phyloP scores from a whole-genome alignment of 2,113 vertebrate genomes.

The Austrofundulus limnaeus region DNA sequence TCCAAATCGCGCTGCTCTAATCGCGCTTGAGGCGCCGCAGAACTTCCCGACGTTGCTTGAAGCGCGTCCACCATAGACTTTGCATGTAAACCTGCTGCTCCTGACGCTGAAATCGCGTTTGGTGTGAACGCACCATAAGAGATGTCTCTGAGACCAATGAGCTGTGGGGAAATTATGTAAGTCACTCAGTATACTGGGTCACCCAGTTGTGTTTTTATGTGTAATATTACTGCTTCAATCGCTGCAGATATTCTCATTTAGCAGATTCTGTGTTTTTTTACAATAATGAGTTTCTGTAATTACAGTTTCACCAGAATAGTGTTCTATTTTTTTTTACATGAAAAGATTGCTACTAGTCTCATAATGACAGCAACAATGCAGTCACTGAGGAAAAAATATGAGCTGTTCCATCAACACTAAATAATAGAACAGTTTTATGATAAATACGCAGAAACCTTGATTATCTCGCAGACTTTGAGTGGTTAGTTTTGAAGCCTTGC shows the following conservation, averaged over 20 bases:
- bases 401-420: no score
- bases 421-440: no score
- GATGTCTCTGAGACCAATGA: slow-evolving; percentile 56
- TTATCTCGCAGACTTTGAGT: no score
- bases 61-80: no score
- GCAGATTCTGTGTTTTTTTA: neutral
- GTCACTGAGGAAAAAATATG: neutral
- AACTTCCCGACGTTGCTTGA: no score
- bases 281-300: no score
- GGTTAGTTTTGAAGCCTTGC: neutral
- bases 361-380: neutral
- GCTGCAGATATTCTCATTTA: slow-evolving; percentile 18
- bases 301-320: neutral
- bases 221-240: slow-evolving; percentile 26
- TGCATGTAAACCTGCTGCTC: no score
- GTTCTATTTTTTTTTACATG: neutral
- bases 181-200: slow-evolving; percentile 67
- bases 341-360: neutral
- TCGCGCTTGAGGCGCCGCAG: no score
- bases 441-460: no score
- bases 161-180: slow-evolving; percentile 70
- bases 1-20: no score
- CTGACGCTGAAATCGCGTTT: no score
- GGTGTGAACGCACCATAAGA: no score
- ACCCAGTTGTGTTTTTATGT: slow-evolving; percentile 61